Conservation (phyloP, 37 sponge, comb jelly and placozoan species). For the Hormiphora californensis region DNA sequence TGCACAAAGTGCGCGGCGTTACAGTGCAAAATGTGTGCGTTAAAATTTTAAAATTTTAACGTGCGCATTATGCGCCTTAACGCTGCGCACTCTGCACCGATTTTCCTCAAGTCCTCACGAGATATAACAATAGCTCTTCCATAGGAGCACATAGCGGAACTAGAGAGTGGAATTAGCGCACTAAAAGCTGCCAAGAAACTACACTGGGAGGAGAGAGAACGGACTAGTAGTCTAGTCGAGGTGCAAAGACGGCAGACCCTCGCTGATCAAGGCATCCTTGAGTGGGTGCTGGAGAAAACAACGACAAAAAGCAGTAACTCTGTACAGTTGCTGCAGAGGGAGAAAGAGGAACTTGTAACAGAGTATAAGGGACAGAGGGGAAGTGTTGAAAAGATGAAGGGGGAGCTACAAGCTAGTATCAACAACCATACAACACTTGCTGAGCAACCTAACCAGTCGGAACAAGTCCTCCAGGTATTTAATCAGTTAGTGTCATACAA, state of each 20-base stretch:
- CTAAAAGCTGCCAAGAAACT: neutral
- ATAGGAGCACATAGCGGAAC: conserved; percentile 14
- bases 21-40: no score
- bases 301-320: neutral
- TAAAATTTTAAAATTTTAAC: no score
- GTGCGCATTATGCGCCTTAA: no score
- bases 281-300: conserved; percentile 1
- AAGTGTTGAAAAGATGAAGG: neutral
- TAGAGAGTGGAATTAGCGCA: neutral
- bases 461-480: neutral
- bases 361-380: neutral
- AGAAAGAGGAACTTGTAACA: neutral
- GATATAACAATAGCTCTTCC: no score
- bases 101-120: no score
- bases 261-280: neutral
- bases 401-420: neutral
- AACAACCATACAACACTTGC: neutral
- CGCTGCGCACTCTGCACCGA: no score
- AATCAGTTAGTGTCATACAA: no score
- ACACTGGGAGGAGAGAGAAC: neutral
- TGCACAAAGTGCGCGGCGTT: no score
- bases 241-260: neutral
- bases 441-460: conserved; percentile 1
- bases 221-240: neutral
- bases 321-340: neutral